Evolutionary conservation across 2,113 vertebrate genomes (phyloP), one percentile per base, ranked within the genome.

Genomic region (Pavo muticus): DNA sequence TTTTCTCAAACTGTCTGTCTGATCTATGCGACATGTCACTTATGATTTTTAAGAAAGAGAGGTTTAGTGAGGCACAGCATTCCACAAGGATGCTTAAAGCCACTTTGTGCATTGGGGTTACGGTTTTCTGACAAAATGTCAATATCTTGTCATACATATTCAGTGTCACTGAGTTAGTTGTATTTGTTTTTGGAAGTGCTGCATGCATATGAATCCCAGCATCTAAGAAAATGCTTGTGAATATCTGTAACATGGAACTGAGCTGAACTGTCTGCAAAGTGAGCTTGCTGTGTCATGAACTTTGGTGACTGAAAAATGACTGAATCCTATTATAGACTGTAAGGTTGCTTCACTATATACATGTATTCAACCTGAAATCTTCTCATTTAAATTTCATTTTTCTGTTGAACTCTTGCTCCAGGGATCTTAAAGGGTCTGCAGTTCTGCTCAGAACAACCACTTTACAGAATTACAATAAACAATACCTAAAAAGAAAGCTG

Each of bases 51-150:
- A 81, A 63, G 42, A 85, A 91, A 87, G 50, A 68, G 76, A 79
- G 30, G 13, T 14, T 78, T 85, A 91, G 80, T 69, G 83, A 95
- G 82, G 80, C 7, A 7, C 67, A 85, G 50, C 40, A 42, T 88
- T 69, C 78, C 54, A 93, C 32, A 88, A 11, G 45, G 57, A 87
- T 80, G 86, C 89, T 96, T 70, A 94, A 84, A 96, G 94, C 88
- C 69, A 91, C 83, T 96, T 96, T 90, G 19, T 0, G 4, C 87
- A 27, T 24, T 30, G 52, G 39, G 69, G 85, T 93, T 83, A 81
- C n/a, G 40, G 15, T 94, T 83, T 90, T 96, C 63, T 92, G 91
- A 96, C 80, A 97, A 94, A 94, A 97, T 95, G 72, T 96, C 94
- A 95, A 86, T 92, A 73, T 83, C 75, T 84, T 96, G 84, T 89